phyloP scores from a whole-genome alignment of 2,888 invertebrate genomes.

The Platyscelio sp. region DNA sequence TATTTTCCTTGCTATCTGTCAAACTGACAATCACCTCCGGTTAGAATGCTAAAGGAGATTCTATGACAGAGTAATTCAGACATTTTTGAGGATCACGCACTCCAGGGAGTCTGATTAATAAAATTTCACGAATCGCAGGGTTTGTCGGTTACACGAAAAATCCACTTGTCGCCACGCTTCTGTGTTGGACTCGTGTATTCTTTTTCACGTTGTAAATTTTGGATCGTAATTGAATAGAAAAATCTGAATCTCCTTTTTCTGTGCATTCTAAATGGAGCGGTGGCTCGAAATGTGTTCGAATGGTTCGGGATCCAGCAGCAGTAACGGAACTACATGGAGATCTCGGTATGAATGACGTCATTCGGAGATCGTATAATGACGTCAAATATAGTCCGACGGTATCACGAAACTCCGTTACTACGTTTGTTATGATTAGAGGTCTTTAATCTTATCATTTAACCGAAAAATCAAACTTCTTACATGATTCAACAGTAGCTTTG shows the following conservation, averaged over 20 bases:
- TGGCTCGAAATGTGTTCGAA: no score
- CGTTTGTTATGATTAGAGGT: slow-evolving; percentile 51
- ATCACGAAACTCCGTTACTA: slow-evolving; percentile 40
- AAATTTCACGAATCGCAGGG: not conserved
- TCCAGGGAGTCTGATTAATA: not conserved
- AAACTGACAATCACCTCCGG: slow-evolving; percentile 40
- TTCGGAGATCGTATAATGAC: slow-evolving; percentile 37
- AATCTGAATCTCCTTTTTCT: no score
- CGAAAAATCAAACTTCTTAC: slow-evolving; percentile 10
- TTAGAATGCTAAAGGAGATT: slow-evolving; percentile 22
- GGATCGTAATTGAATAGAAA: no score
- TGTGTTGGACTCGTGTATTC: not conserved
- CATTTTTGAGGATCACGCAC: not conserved
- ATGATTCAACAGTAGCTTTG: not conserved
- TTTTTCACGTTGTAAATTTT: no score
- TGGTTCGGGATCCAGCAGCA: slow-evolving; percentile 6
- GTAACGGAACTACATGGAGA: slow-evolving; percentile 43
- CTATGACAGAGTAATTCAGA: slow-evolving; percentile 12
- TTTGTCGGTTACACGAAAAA: not conserved
- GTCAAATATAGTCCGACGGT: slow-evolving; percentile 36
- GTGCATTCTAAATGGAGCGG: not conserved
- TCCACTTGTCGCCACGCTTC: not conserved
- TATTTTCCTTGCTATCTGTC: slow-evolving; percentile 9
- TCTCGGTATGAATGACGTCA: slow-evolving; percentile 47
- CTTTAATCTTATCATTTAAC: slow-evolving; percentile 53